Evolutionary conservation across 2,113 vertebrate species (phyloP), one percentile per base, ranked within the genome.

Genomic region (Numenius arquata): DNA sequence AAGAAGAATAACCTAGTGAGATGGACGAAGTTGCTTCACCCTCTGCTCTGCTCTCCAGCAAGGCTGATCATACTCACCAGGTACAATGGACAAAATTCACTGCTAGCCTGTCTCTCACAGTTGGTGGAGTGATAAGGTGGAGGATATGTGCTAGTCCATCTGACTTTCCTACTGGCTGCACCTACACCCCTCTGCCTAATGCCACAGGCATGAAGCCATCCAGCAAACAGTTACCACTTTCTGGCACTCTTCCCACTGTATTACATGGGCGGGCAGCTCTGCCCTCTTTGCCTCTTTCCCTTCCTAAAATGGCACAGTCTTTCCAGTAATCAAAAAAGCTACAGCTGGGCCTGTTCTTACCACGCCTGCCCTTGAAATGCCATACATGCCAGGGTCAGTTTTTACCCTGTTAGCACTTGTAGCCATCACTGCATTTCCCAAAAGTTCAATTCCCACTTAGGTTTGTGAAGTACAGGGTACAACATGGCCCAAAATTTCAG

Each of bases 261-360:
- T 30, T 38, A 58, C n/a, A 11, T 20, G 7, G 59, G 11, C 22
- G 47, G n/a, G 13, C 12, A 2, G 23, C 10, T 75, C 63, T 84
- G 17, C 7, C 7, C 7, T 32, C 22, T 27, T 43, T 2, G 0
- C 1, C 5, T 1, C 16, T 38, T 62, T 41, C 21, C 3, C 9
- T 16, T 73, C 65, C 62, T 58, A 30, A 82, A 79, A 40, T 1
- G 5, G 2, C 19, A 77, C 6, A 58, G 4, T 36, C 15, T 70
- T 45, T 43, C 8, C 5, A 6, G 9, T 14, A 38, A 38, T 20
- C 1, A 5, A 63, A 80, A 70, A 71, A 52, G 6, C 38, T 47
- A 43, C 40, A 56, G 22, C 5, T 8, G 3, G 3, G 16, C 13
- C 45, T 88, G 3, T 79, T 88, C 12, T 19, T 58, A 6, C n/a